Conservation (phyloP, 1,140 invertebrate genomes). For the Lordiphosa stackelbergi region DNA sequence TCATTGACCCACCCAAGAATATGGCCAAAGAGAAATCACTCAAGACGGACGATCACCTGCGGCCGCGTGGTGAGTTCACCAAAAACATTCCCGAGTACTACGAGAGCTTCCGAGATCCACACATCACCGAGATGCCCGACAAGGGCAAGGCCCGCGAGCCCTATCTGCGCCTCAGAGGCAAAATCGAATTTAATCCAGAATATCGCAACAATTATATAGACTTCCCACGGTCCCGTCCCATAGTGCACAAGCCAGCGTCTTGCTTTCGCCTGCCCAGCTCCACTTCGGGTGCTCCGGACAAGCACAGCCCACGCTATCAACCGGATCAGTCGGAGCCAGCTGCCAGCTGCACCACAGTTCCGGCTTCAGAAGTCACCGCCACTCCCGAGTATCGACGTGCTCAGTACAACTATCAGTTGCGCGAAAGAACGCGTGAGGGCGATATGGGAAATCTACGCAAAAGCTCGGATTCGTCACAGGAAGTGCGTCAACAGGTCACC, state of each 20-base stretch:
- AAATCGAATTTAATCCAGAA: constrained; percentile 76
- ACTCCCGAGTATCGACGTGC: constrained; percentile 71
- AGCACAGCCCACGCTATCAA: constrained; percentile 12
- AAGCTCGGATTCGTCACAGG: constrained; percentile 55
- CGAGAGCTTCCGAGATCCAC: constrained; percentile 76
- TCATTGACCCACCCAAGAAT: constrained; percentile 62
- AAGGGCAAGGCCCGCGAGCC: constrained; percentile 69
- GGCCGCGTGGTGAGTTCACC: constrained; percentile 64
- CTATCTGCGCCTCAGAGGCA: constrained; percentile 64
- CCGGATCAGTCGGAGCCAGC: constrained; percentile 13
- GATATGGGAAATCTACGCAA: constrained; percentile 40
- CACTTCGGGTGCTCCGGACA: constrained; percentile 5
- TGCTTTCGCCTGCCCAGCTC: constrained; percentile 63
- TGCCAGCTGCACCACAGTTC: constrained; percentile 30
- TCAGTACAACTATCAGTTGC: constrained; percentile 65
- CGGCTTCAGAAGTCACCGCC: constrained; percentile 46
- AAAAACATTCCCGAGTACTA: constrained; percentile 73
- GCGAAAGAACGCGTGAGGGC: constrained; percentile 47
- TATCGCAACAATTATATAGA: constrained; percentile 71
- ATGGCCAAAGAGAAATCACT: constrained; percentile 62
- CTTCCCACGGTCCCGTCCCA: constrained; percentile 68
- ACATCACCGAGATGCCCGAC: constrained; percentile 72
- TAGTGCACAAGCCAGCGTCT: constrained; percentile 69
- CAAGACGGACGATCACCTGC: constrained; percentile 67
- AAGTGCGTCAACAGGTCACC: constrained; percentile 24